phyloP scores from a whole-genome alignment of 2,797 vertebrate genomes.

The Diplodus sargus region DNA sequence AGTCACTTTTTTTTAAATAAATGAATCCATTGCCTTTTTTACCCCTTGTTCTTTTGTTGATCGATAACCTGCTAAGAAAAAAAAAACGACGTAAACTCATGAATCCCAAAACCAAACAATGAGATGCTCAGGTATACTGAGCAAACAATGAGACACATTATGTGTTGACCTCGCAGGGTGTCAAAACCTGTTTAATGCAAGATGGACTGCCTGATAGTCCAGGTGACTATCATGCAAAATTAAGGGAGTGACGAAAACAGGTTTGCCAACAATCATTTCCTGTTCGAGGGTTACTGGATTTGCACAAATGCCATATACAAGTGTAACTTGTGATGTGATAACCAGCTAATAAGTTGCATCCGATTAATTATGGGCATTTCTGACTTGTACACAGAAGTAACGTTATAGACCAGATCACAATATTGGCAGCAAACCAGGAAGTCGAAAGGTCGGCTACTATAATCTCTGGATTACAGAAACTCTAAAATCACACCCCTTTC shows the following conservation, averaged over 20 bases:
- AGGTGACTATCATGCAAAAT: conserved; percentile 6
- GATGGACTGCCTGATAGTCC: background rate
- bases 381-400: background rate
- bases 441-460: conserved; percentile 2
- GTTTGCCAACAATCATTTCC: conserved; percentile 52
- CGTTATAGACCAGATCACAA: background rate
- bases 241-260: conserved; percentile 52
- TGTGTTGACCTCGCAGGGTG: background rate
- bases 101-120: background rate
- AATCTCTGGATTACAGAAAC: background rate
- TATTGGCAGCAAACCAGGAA: too few relatives aligned
- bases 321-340: background rate
- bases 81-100: conserved; percentile 40
- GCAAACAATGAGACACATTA: conserved; percentile 16
- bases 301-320: too few relatives aligned
- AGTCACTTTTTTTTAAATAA: background rate
- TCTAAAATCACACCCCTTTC: background rate
- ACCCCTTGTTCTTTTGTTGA: conserved; percentile 62
- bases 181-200: conserved; percentile 31
- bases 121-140: background rate
- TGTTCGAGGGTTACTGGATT: background rate
- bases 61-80: conserved; percentile 69
- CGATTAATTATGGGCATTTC: background rate
- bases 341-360: background rate
- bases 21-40: conserved; percentile 46